Conservation (phyloP, 2,888 invertebrate genomes). For the Chrysopilus asiliformis region DNA sequence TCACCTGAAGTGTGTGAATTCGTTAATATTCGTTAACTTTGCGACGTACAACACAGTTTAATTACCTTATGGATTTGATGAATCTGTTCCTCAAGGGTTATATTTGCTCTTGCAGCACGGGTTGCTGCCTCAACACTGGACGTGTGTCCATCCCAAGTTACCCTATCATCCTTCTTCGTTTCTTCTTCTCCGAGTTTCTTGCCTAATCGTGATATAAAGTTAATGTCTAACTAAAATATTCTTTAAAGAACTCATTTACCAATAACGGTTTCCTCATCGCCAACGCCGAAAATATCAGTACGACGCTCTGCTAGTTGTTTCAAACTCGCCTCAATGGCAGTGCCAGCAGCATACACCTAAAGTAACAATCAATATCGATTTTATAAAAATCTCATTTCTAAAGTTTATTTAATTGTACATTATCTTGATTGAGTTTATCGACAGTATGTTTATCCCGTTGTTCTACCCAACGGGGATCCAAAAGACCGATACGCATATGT, state of each 20-base stretch:
- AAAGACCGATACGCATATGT: conserved; percentile 90
- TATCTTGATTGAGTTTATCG: conserved; percentile 85
- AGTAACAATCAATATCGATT: too few species aligned
- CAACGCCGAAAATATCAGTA: conserved; percentile 99
- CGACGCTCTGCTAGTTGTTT: conserved; percentile 94
- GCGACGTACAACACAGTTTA: background rate
- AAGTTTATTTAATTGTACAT: conserved; percentile 22
- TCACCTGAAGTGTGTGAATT: conserved; percentile 37
- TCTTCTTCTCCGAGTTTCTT: conserved; percentile 93
- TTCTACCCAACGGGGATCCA: conserved; percentile 97
- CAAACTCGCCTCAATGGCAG: conserved; percentile 91
- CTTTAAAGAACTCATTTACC: conserved; percentile 71
- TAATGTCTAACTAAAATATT: background rate
- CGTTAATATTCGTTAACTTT: conserved; percentile 10
- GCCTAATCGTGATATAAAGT: conserved; percentile 38
- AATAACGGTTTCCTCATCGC: conserved; percentile 96
- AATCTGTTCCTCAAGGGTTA: conserved; percentile 92
- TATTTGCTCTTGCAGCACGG: conserved; percentile 84
- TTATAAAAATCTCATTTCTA: too few species aligned
- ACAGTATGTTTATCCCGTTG: conserved; percentile 88
- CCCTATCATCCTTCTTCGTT: conserved; percentile 71
- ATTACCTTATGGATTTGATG: conserved; percentile 84
- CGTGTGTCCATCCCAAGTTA: conserved; percentile 98
- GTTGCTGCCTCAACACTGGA: conserved; percentile 94
- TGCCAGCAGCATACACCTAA: conserved; percentile 40